Percentiles rank a stretch among this genome's conserved stretches.
Conservation (phyloP, 2,888 invertebrate genomes). For the Oxycera nigricornis region DNA sequence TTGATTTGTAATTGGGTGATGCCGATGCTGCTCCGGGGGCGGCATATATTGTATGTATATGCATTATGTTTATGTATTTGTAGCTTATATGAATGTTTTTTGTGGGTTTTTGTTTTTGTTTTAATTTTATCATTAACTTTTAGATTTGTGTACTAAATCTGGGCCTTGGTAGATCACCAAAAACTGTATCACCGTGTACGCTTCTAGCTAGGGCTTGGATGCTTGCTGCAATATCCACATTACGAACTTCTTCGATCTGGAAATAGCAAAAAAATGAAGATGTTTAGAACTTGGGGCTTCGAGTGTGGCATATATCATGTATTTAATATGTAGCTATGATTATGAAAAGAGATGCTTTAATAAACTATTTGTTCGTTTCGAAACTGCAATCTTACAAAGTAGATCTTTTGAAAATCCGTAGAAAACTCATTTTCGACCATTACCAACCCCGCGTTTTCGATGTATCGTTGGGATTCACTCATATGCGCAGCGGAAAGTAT, state of each 20-base stretch:
- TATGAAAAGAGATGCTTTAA: too few relatives aligned
- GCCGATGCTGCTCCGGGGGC: neutral
- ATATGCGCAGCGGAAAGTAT: too few relatives aligned
- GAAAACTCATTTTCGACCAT: too few relatives aligned
- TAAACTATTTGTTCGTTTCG: too few relatives aligned
- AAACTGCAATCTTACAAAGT: too few relatives aligned
- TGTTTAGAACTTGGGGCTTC: neutral
- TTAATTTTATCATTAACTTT: conserved; percentile 50
- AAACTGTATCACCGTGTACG: conserved; percentile 85
- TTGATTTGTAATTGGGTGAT: neutral
- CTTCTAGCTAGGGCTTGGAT: conserved; percentile 92
- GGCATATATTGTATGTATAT: neutral
- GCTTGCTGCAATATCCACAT: conserved; percentile 84
- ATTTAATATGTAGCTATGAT: too few relatives aligned
- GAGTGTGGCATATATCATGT: too few relatives aligned
- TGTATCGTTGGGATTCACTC: too few relatives aligned
- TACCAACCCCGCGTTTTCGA: too few relatives aligned
- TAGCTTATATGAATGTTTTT: neutral
- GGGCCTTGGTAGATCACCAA: conserved; percentile 86
- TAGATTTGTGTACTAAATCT: conserved; percentile 86
- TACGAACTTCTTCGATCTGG: conserved; percentile 66
- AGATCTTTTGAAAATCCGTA: too few relatives aligned
- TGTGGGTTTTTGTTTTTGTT: neutral
- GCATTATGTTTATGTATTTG: neutral
- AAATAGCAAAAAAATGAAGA: conserved; percentile 35